Conservation (phyloP, 2,888 invertebrate genomes). For the Synanthedon myopaeformis region DNA sequence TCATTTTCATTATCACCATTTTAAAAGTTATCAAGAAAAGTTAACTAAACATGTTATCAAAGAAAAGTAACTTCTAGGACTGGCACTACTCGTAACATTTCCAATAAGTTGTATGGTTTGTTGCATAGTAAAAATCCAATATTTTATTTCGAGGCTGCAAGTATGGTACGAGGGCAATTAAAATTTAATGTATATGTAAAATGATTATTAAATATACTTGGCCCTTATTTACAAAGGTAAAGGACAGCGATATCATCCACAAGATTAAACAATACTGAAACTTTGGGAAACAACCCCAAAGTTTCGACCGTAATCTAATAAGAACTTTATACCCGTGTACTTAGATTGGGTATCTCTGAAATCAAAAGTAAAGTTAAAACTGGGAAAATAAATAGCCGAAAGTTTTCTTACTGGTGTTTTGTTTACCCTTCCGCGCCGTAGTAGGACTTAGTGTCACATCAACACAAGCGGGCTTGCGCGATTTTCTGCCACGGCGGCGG, state of each 20-base stretch:
- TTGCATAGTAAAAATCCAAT: too few relatives aligned
- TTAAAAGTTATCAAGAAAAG: too few relatives aligned
- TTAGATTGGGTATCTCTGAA: conserved; percentile 18
- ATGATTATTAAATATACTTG: too few relatives aligned
- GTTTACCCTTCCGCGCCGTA: conserved; percentile 23
- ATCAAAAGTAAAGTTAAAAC: conserved; percentile 16
- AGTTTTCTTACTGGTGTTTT: conserved; percentile 17
- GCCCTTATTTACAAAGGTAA: too few relatives aligned
- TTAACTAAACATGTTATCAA: too few relatives aligned
- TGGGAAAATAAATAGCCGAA: conserved; percentile 9
- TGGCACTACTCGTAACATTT: too few relatives aligned
- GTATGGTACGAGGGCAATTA: too few relatives aligned
- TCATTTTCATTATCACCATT: too few relatives aligned
- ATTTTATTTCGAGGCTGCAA: too few relatives aligned
- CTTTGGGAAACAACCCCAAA: conserved; percentile 12
- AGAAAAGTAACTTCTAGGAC: too few relatives aligned
- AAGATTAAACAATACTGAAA: conserved; percentile 8
- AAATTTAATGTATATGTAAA: too few relatives aligned
- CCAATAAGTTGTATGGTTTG: too few relatives aligned
- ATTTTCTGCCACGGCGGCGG: conserved; percentile 10
- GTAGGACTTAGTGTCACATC: conserved; percentile 40
- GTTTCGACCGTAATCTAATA: conserved; percentile 19
- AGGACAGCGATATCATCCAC: conserved; percentile 1
- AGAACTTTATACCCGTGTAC: conserved; percentile 15
- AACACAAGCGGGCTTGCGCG: conserved; percentile 20